Evolutionary conservation across 2,888 invertebrate species (phyloP), one percentile per base, ranked within the genome.

Genomic region (Drosophila cognata): DNA sequence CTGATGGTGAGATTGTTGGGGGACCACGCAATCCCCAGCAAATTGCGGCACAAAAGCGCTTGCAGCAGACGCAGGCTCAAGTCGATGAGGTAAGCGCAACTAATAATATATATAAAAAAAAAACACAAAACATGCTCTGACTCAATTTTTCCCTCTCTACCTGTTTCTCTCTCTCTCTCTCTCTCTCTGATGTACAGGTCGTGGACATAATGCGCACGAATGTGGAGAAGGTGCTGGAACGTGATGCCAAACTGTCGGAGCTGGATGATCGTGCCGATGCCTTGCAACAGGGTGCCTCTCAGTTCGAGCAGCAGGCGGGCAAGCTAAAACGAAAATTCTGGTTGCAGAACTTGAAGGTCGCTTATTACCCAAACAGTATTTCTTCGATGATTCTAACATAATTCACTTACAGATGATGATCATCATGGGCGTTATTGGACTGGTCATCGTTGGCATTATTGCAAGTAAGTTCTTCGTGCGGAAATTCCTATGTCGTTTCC

Each of bases 321-420:
- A 98, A 98, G 94, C 95, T 99, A 93, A 99, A 99, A 94, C 95
- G 98, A 92, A 99, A 99, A 94, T 98, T 97, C 93, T 99, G 99
- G 99, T 96, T 98, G 96, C 98, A 99, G 94, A 99, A 99, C 94
- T 94, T 98, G 91, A 99, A 99, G 95, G 96, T 96, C 92, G 55
- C 57, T 69, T 1, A n/a, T 73, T 31, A 3, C 5, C 13, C 2
- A 0, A 35, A 25, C 0, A 13, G 5, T 6, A 25, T 48, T 25
- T 8, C 7, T 0, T 13, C 8, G 4, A 46, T 2, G 4, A 46
- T 25, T 21, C 46, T 46, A 46, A 46, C 46, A 25, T 11, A 50
- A 35, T 31, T 18, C 1, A 7, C 35, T 65, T 94, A 21, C 94
- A 96, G 96, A 97, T 97, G 97, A 97, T 97, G 97, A 97, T 97